A percentile compares a stretch with the other conserved stretches of the same genome.
phyloP scores from a whole-genome alignment of 2,113 vertebrate species.

The Platycercus adscitus region DNA sequence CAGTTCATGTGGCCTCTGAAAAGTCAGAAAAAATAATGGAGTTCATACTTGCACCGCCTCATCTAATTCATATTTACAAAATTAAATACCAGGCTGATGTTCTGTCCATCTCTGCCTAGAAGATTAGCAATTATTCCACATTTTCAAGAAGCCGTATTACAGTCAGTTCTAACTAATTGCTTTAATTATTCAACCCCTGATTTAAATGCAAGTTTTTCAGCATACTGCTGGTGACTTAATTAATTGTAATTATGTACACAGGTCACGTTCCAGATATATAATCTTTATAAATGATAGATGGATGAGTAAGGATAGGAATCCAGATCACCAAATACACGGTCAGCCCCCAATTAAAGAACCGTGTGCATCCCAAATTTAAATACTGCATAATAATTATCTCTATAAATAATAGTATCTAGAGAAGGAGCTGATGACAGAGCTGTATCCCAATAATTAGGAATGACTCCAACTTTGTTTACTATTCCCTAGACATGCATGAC shows the following conservation, averaged over 20 bases:
- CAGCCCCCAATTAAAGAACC: conserved; percentile 54
- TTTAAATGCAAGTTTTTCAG: conserved; percentile 77
- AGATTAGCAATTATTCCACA: conserved; percentile 62
- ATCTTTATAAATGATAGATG: conserved; percentile 73
- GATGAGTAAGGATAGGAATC: conserved; percentile 75
- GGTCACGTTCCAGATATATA: conserved; percentile 71
- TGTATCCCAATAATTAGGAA: conserved; percentile 44
- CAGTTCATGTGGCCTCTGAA: neutral
- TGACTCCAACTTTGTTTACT: conserved; percentile 68
- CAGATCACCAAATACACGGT: conserved; percentile 61
- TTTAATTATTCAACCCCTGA: conserved; percentile 74
- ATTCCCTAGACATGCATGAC: conserved; percentile 48
- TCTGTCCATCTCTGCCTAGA: conserved; percentile 45
- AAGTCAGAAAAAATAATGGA: neutral
- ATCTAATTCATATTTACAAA: conserved; percentile 55
- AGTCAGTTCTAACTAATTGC: conserved; percentile 72
- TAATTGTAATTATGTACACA: conserved; percentile 74
- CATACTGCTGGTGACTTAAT: conserved; percentile 78
- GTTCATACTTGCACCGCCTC: neutral
- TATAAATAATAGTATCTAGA: conserved; percentile 64
- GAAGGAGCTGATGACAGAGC: conserved; percentile 52
- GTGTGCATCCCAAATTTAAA: conserved; percentile 24
- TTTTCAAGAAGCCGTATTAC: conserved; percentile 62
- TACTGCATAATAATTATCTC: conserved; percentile 43
- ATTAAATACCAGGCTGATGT: conserved; percentile 43